Base-by-base conservation (phyloP, 2,888 invertebrate species). In the Idaea aversata region DNA sequence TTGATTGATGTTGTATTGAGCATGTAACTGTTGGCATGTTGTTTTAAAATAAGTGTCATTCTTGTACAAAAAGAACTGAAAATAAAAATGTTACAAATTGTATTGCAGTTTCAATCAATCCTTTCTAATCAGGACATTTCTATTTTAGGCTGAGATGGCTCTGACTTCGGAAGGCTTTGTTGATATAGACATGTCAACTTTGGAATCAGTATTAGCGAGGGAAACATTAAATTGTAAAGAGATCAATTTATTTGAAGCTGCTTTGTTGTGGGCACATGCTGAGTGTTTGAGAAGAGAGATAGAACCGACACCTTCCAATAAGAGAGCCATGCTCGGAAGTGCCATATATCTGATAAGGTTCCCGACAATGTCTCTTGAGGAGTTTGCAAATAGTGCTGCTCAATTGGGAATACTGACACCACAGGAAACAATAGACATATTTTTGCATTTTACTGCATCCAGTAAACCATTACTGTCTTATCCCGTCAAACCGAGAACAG, bases 211-310 rank as follows among this genome's bases (percentile, higher is more conserved):
- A 75, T 94, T 99, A 76, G 96, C 96, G 64, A 95, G 99, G 73
- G 99, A 99, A 91, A 98, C 99, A 3, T 94, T 99, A 61, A 99
- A 99, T 88, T 98, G 98, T 86, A 97, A 97, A 88, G 99, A 99
- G 92, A 96, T 97, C 77, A 96, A 97, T 84, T 92, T 98, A 62
- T 96, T 98, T 88, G 97, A 98, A 85, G 98, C 99, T 15, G 98
- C 98, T 0, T 93, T 98, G 70, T 95, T 96, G 74, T 99, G 99
- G 99, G 98, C 99, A 5, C 95, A 96, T 62, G 98, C 98, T 7
- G 98, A 99, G 88, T 99, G 99, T 86, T 85, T 94, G 36, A 94
- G 98, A 67, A 95, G 96, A 85, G 97, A 97, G 73, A 94, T 98
- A 61, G 97, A 98, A 65, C 94, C 95, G 0, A 96, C 96, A 0